Evolutionary conservation across 2,113 vertebrate species (phyloP).

Genomic region (Loxodonta africana): DNA sequence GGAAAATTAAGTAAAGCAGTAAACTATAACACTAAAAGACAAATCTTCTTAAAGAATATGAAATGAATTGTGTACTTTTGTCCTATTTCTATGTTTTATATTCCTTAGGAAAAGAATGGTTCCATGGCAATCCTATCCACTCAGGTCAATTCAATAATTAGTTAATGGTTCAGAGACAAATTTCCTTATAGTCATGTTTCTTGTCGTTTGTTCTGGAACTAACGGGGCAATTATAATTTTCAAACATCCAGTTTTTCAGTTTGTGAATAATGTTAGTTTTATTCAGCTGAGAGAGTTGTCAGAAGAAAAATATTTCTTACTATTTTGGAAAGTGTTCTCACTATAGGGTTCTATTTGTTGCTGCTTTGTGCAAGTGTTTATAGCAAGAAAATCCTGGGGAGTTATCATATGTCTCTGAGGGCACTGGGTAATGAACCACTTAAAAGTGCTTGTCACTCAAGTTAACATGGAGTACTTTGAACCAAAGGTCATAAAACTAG

Average conservation of each 20-base stretch:
- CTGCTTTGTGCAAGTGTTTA: neutral
- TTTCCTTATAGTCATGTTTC: neutral
- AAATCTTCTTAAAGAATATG: neutral
- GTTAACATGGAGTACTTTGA: neutral
- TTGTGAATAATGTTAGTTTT: neutral
- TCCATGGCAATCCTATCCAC: neutral
- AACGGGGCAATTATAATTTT: neutral
- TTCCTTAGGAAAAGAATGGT: slow-evolving; percentile 9
- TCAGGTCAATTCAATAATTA: neutral
- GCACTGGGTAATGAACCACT: neutral
- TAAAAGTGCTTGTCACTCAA: neutral
- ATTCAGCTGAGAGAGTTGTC: neutral
- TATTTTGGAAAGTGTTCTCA: neutral
- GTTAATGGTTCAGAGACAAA: slow-evolving; percentile 7
- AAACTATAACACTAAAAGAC: neutral
- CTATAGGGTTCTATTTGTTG: neutral
- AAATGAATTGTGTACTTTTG: neutral
- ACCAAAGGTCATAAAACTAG: neutral
- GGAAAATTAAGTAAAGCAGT: neutral
- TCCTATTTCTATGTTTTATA: neutral
- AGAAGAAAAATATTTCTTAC: neutral
- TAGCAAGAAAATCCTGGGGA: neutral
- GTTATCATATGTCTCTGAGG: neutral
- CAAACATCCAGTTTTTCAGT: neutral
- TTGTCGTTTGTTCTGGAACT: slow-evolving; percentile 1